Evolutionary conservation across 2,113 vertebrate species (phyloP), one percentile per base, ranked within the genome.

Genomic region (Pteruthius melanotis): DNA sequence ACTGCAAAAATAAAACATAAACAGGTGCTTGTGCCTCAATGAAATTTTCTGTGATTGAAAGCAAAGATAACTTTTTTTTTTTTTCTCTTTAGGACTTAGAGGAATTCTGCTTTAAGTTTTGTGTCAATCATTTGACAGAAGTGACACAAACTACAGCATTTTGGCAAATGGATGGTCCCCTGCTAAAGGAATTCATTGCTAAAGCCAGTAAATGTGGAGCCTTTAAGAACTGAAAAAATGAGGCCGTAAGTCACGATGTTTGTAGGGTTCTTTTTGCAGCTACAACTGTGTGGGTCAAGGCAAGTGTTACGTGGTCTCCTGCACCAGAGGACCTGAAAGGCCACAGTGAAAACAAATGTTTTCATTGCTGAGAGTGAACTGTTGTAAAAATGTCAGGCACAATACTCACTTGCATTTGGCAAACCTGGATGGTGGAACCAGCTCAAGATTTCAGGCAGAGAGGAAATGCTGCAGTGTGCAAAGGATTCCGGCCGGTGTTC

Each of bases 51-150:
- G 59, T 87, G 50, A 65, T 81, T 84, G 52, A 70, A 88, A 92
- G 35, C 49, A 72, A 95, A 93, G 74, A 83, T 93, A 83, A 97
- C 85, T 66, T 61, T 37, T 56, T 23, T 26, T 92, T 95, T 93
- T 84, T 44, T 11, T 27, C 10, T 84, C 53, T 97, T 94, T 93
- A 99, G 99, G 99, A 99, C 97, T 98, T 99, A 97, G 99, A 99
- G 94, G 99, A 99, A 92, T 99, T 99, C 98, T 99, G 99, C 98
- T 99, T 99, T 97, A 99, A 99, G 97, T 99, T 99, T 98, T 99
- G 99, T 93, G 98, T 99, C 92, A 99, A 99, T 97, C 99, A 99
- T 97, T 98, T 99, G 98, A 99, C 99, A 1, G 99, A 98, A 97
- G 99, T 99, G 94, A 99, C 99, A 64, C 99, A 99, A 98, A 99